A percentile compares a stretch with the other conserved stretches of the same genome.
Conservation (phyloP, 2,113 vertebrate genomes). For the Lates calcarifer region DNA sequence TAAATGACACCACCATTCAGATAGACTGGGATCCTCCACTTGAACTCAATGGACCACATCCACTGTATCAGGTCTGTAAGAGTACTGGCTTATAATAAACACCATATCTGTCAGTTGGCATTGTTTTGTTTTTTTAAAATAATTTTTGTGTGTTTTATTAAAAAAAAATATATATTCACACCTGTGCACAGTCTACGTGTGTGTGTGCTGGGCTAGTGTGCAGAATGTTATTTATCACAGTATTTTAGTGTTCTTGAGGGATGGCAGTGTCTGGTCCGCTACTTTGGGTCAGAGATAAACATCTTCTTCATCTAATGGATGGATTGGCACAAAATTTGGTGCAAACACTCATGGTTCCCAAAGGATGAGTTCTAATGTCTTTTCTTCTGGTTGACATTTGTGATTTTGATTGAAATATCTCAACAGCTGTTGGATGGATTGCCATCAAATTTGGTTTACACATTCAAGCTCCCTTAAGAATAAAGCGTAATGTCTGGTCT, state of each 20-base stretch:
- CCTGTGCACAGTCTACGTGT: not conserved
- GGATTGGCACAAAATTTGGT: not conserved
- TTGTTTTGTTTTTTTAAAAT: not conserved
- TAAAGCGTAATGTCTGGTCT: not conserved
- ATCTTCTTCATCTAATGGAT: not conserved
- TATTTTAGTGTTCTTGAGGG: no score
- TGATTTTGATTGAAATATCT: not conserved
- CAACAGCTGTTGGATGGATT: not conserved
- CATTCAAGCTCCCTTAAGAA: not conserved
- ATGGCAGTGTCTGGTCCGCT: no score
- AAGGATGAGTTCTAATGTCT: not conserved
- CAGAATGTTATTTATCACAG: no score
- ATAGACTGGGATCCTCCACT: constrained; percentile 87
- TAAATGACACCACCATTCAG: constrained; percentile 86
- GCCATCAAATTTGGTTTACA: not conserved
- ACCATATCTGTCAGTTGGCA: not conserved
- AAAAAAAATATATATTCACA: no score
- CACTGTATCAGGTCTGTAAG: constrained; percentile 85
- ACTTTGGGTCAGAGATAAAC: not conserved
- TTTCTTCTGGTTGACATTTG: not conserved
- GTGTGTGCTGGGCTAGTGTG: no score
- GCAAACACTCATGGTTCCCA: not conserved
- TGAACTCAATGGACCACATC: constrained; percentile 89
- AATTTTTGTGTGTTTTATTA: not conserved
- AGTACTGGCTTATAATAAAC: not conserved